Percentiles rank a stretch among this genome's conserved stretches.
These are phyloP conservation scores for Onychomys torridus DNA, from an alignment of 2,797 vertebrate genomes.

Conservation along the genomic window DNA sequence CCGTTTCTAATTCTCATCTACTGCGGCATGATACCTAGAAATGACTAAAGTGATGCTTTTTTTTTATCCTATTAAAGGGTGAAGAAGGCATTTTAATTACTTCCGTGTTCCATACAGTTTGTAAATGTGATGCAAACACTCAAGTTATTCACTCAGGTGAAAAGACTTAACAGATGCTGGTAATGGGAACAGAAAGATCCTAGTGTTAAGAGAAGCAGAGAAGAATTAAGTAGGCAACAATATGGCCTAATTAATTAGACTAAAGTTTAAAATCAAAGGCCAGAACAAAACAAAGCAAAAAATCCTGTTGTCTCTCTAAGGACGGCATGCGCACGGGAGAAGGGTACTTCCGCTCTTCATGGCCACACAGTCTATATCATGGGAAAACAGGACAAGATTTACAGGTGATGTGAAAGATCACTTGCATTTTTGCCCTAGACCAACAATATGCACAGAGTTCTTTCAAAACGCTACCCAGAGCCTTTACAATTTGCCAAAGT, in stretches of 20 bases:
- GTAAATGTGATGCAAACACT: slow-evolving; percentile 63
- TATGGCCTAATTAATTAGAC: slow-evolving; percentile 15
- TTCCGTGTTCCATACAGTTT: slow-evolving; percentile 5
- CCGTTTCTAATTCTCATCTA: slow-evolving; percentile 45
- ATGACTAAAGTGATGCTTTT: slow-evolving; percentile 10
- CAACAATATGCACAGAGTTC: slow-evolving; percentile 23
- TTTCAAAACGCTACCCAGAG: slow-evolving; percentile 52
- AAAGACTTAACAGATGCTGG: not conserved
- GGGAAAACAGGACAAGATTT: slow-evolving; percentile 5
- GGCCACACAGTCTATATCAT: not conserved
- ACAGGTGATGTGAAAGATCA: slow-evolving; percentile 23
- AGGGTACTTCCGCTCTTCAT: not conserved
- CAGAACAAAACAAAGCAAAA: slow-evolving; percentile 47
- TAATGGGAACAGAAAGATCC: slow-evolving; percentile 24
- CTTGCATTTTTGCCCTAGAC: slow-evolving; percentile 32
- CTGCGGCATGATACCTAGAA: not conserved
- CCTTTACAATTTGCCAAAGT: slow-evolving; percentile 4
- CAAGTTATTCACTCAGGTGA: slow-evolving; percentile 38
- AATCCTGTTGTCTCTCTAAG: not conserved
- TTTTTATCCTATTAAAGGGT: slow-evolving; percentile 40
- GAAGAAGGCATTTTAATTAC: slow-evolving; percentile 57
- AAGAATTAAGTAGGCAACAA: slow-evolving; percentile 22
- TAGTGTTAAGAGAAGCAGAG: not conserved
- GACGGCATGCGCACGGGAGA: not conserved
- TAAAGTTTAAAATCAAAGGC: slow-evolving; percentile 56